Percentiles rank a stretch among this genome's conserved stretches.
Evolutionary conservation across 1,140 invertebrate species (phyloP).

Genomic region (Pseudomyrmex cubaensis): DNA sequence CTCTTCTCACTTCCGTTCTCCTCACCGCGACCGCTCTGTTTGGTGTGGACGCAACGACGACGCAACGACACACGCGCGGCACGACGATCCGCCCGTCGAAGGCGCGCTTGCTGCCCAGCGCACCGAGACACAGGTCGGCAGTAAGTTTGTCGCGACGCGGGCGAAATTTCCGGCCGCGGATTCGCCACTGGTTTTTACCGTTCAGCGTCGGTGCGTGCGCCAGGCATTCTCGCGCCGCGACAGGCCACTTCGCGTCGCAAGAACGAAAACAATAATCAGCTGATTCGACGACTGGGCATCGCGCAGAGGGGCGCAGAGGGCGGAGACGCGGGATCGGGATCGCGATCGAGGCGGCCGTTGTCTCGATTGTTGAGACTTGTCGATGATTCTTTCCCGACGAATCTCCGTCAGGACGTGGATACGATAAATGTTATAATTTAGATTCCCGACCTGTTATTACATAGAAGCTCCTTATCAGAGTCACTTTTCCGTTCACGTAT

Average conservation of each 20-base stretch:
- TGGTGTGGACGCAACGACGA: background rate
- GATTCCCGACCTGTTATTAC: no score
- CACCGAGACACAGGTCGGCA: background rate
- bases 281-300: conserved; percentile 70
- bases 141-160: conserved; percentile 1
- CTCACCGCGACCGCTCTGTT: no score
- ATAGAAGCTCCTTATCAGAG: no score
- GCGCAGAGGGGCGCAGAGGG: conserved; percentile 42
- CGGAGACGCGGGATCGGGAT: background rate
- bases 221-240: conserved; percentile 9
- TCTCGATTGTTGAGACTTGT: no score
- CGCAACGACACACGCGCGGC: background rate
- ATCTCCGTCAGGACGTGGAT: no score
- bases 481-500: no score
- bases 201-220: background rate
- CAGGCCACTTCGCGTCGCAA: conserved; percentile 52
- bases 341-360: background rate
- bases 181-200: background rate
- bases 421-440: no score
- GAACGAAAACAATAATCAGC: conserved; percentile 82
- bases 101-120: background rate
- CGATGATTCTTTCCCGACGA: no score
- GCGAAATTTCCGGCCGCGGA: conserved; percentile 16
- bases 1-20: no score
- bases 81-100: background rate